Evolutionary conservation across 2,888 invertebrate species (phyloP).

Genomic region (Drosophila borborema): DNA sequence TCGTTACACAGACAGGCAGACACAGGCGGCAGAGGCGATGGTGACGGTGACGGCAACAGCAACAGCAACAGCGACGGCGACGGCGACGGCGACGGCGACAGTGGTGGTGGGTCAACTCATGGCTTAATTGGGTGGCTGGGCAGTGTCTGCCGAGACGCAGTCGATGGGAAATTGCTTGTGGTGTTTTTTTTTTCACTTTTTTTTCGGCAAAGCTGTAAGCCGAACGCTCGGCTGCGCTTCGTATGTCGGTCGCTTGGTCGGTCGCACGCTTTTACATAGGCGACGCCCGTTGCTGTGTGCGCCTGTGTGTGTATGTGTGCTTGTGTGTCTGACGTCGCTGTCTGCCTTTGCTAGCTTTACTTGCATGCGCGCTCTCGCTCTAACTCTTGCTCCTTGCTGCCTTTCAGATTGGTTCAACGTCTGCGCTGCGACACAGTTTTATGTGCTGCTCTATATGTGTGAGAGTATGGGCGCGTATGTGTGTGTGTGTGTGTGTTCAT

Average conservation of each 20-base stretch:
- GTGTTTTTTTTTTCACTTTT: constrained; percentile 21
- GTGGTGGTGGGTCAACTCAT: constrained; percentile 63
- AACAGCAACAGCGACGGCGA: background rate
- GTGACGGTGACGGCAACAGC: background rate
- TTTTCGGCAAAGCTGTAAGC: constrained; percentile 52
- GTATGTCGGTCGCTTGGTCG: constrained; percentile 37
- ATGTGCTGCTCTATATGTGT: constrained; percentile 29
- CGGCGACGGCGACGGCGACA: constrained; percentile 6
- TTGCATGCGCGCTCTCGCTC: constrained; percentile 28
- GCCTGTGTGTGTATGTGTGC: constrained; percentile 15
- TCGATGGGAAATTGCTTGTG: constrained; percentile 73
- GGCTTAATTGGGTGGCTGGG: constrained; percentile 80
- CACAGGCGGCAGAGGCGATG: background rate
- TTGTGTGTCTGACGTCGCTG: constrained; percentile 60
- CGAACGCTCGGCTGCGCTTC: constrained; percentile 53
- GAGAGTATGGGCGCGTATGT: background rate
- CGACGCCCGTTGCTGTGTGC: constrained; percentile 39
- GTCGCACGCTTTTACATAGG: constrained; percentile 44
- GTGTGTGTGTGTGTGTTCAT: constrained; percentile 33
- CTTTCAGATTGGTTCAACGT: constrained; percentile 34
- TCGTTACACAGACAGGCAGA: constrained; percentile 32
- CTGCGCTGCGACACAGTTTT: constrained; percentile 74
- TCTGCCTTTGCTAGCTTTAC: constrained; percentile 64
- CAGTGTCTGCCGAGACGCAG: constrained; percentile 72
- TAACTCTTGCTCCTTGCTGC: constrained; percentile 14